phyloP scores from a whole-genome alignment of 53 echinoderm and acorn worm genomes.

The Apostichopus leukothele region DNA sequence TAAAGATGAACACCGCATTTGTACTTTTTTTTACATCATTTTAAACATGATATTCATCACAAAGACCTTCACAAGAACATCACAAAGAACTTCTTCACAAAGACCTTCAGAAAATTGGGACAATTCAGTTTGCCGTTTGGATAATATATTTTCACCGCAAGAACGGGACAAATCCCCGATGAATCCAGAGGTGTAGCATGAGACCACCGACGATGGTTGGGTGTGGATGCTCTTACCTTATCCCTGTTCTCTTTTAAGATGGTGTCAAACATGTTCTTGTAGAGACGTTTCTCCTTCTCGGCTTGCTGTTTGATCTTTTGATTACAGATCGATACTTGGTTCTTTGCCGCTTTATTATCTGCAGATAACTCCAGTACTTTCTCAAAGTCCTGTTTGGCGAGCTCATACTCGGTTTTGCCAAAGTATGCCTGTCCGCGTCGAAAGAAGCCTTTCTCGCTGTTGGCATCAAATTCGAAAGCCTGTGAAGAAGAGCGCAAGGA shows the following conservation, averaged over 20 bases:
- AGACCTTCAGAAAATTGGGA: too few species aligned
- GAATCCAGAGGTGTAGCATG: too few species aligned
- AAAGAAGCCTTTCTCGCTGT: conserved; percentile 77
- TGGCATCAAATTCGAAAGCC: conserved; percentile 74
- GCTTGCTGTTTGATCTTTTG: conserved; percentile 79
- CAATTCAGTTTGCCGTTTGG: too few species aligned
- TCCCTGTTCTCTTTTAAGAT: conserved; percentile 67
- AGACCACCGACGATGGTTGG: neutral
- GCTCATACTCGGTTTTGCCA: conserved; percentile 56
- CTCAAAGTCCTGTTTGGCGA: conserved; percentile 68
- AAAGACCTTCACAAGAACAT: too few species aligned
- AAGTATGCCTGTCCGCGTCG: conserved; percentile 73
- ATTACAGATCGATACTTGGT: conserved; percentile 70
- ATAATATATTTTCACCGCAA: too few species aligned
- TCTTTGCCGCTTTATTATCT: conserved; percentile 90
- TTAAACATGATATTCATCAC: too few species aligned
- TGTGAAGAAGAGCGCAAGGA: conserved; percentile 14
- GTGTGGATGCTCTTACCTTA: conserved; percentile 54
- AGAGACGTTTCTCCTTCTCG: conserved; percentile 76
- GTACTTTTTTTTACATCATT: too few species aligned
- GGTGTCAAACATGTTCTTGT: conserved; percentile 84
- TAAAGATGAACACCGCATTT: too few species aligned
- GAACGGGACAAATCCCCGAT: too few species aligned
- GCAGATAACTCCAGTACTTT: conserved; percentile 78
- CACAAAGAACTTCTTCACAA: too few species aligned